Percentiles rank a stretch among this genome's conserved stretches.
Conservation (phyloP, 2,113 vertebrate species). For the Gallinago media region DNA sequence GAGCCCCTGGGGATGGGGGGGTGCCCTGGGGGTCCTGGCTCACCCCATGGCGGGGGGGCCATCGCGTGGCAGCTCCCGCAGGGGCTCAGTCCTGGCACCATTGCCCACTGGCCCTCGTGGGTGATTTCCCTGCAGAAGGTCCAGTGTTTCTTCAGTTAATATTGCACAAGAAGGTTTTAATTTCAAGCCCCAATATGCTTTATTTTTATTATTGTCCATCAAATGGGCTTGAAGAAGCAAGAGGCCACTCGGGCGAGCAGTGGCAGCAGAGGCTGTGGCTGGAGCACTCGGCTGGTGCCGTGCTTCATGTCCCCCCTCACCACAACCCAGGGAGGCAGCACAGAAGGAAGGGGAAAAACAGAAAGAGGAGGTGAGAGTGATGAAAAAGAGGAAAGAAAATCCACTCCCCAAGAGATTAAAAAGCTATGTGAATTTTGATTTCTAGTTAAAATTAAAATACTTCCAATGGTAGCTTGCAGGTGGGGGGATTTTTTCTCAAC, state of each 20-base stretch:
- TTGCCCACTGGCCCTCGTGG: background rate
- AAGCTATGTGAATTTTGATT: background rate
- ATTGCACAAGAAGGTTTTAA: fast-evolving
- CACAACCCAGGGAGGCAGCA: background rate
- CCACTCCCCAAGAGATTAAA: background rate
- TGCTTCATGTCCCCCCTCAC: fast-evolving
- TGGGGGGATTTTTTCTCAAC: background rate
- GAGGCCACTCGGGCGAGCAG: fast-evolving
- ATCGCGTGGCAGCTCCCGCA: fast-evolving
- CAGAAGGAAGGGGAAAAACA: background rate
- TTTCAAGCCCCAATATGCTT: background rate
- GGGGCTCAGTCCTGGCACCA: background rate
- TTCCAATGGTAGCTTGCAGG: background rate
- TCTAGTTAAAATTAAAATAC: background rate
- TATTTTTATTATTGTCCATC: background rate
- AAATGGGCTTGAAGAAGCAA: background rate
- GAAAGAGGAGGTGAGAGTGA: background rate
- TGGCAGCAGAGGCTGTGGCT: background rate
- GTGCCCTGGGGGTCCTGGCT: background rate
- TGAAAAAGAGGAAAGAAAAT: background rate
- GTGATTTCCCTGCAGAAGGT: background rate
- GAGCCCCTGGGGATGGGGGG: background rate
- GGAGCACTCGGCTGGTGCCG: fast-evolving
- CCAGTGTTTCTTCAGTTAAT: background rate
- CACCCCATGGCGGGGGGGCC: fast-evolving